phyloP scores from a whole-genome alignment of 2,113 vertebrate species.

The Hippopotamus amphibius region DNA sequence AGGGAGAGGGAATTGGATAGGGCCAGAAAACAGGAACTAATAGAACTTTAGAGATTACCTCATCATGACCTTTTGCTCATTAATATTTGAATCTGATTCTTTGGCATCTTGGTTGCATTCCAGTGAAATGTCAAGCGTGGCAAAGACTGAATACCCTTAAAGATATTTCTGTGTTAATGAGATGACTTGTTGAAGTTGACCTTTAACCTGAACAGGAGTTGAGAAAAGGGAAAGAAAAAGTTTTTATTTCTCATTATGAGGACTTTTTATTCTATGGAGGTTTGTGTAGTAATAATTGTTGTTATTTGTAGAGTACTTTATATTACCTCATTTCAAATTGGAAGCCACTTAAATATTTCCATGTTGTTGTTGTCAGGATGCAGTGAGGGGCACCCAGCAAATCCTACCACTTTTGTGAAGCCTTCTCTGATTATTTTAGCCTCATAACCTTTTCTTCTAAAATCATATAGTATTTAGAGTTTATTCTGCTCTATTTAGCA shows the following conservation, averaged over 20 bases:
- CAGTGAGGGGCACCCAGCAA: background rate
- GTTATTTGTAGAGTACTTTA: conserved; percentile 43
- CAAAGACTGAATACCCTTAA: conserved; percentile 45
- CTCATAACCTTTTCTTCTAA: conserved; percentile 50
- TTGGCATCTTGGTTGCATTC: conserved; percentile 64
- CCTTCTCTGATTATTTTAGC: conserved; percentile 29
- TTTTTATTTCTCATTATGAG: conserved; percentile 65
- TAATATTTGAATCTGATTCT: conserved; percentile 74
- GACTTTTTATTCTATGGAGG: conserved; percentile 22
- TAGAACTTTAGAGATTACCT: conserved; percentile 59
- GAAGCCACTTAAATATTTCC: background rate
- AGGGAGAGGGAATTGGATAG: conserved; percentile 54
- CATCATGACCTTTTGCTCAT: conserved; percentile 72
- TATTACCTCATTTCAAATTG: conserved; percentile 23
- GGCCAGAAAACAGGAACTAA: conserved; percentile 62
- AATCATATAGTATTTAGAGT: conserved; percentile 46
- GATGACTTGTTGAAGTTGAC: conserved; percentile 60
- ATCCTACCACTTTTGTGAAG: background rate
- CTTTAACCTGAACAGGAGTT: conserved; percentile 58
- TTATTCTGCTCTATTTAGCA: conserved; percentile 70
- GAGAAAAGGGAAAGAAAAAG: conserved; percentile 60
- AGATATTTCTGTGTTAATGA: conserved; percentile 72
- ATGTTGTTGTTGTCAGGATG: background rate
- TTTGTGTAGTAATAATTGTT: background rate
- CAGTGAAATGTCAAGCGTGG: conserved; percentile 61